Conservation (phyloP, 1,140 invertebrate species). For the Laupala kohalensis region DNA sequence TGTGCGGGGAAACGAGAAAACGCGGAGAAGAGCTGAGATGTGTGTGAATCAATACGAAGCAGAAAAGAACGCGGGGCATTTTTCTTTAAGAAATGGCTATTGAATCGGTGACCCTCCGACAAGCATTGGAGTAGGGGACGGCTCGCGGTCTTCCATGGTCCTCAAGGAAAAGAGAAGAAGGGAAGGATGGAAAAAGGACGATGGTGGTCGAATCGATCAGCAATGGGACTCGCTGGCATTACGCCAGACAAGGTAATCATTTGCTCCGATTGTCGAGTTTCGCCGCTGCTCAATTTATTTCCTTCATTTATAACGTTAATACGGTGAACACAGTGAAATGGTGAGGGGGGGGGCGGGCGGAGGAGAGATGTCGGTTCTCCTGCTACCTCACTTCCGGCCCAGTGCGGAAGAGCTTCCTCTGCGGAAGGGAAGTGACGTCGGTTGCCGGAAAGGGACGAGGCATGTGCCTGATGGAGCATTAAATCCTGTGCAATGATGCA, state of each 20-base stretch:
- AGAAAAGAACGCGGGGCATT: not conserved
- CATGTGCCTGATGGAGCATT: no score
- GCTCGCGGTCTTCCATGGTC: no score
- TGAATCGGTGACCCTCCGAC: not conserved
- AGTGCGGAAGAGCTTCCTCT: no score
- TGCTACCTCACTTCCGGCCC: no score
- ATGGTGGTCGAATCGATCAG: not conserved
- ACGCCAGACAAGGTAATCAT: not conserved
- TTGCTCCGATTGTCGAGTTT: not conserved
- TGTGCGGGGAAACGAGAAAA: no score
- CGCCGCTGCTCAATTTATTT: not conserved
- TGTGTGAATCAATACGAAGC: not conserved
- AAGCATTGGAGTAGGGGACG: no score
- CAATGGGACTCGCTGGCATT: not conserved
- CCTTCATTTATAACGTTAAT: not conserved
- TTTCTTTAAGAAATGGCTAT: not conserved
- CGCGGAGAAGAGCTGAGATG: no score
- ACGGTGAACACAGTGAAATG: not conserved
- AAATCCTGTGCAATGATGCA: no score
- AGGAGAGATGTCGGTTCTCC: not conserved
- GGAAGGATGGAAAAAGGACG: not conserved
- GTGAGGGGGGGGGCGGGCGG: no score
- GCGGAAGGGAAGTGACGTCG: no score
- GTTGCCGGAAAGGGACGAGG: no score
- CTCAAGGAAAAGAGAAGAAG: not conserved